Evolutionary conservation across 2,113 vertebrate species (phyloP).

Genomic region (Hippolais icterina): DNA sequence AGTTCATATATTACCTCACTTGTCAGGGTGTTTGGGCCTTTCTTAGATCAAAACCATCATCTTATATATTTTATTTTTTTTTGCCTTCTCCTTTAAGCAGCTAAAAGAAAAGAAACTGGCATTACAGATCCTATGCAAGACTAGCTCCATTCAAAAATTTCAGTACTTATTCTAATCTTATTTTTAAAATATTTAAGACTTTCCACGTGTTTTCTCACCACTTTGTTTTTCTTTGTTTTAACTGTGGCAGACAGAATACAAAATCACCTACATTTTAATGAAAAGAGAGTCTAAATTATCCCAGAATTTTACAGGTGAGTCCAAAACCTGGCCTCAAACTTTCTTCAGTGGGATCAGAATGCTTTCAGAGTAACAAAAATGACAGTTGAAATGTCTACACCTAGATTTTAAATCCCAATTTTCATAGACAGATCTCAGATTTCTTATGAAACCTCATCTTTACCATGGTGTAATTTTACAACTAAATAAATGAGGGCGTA

Average conservation of each 20-base stretch:
- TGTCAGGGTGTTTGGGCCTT: accelerated
- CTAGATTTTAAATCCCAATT: not conserved
- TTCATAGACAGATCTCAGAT: not conserved
- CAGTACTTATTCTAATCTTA: not conserved
- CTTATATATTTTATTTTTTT: not conserved
- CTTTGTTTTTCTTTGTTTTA: not conserved
- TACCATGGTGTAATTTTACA: not conserved
- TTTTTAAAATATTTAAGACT: not conserved
- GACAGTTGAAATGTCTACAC: not conserved
- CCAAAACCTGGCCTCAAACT: not conserved
- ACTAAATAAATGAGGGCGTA: not conserved
- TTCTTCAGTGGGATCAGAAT: accelerated
- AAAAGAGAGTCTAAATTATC: not conserved
- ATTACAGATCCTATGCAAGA: not conserved
- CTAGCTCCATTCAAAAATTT: not conserved
- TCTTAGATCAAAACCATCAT: not conserved
- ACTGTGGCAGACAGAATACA: not conserved
- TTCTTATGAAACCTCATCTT: not conserved
- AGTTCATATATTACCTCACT: not conserved
- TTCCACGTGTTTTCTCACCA: not conserved
- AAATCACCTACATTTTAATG: not conserved
- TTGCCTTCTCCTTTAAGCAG: not conserved
- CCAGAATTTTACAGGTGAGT: not conserved
- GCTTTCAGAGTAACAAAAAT: not conserved
- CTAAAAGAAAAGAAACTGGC: not conserved